Conservation (phyloP, 1,140 invertebrate species). For the Ceratoteleas bidentatus region DNA sequence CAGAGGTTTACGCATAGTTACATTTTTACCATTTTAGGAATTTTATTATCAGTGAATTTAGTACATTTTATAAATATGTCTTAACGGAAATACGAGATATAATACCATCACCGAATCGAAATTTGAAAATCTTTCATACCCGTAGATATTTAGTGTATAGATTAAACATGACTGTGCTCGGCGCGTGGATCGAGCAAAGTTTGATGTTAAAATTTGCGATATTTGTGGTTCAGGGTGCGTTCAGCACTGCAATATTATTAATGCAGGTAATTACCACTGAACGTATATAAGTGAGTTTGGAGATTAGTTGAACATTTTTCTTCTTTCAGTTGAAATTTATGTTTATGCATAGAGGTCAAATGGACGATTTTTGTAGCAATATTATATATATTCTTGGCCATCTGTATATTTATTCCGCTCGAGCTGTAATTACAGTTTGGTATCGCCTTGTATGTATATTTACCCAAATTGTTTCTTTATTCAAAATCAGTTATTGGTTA, state of each 20-base stretch:
- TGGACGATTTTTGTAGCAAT: not conserved
- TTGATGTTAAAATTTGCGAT: not conserved
- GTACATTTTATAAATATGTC: not conserved
- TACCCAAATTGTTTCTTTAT: too few relatives aligned
- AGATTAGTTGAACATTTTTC: not conserved
- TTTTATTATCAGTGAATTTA: not conserved
- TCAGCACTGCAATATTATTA: not conserved
- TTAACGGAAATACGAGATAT: not conserved
- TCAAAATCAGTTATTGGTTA: not conserved
- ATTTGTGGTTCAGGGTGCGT: not conserved
- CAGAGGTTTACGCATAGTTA: too few relatives aligned
- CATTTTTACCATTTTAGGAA: not conserved
- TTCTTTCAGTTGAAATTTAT: not conserved
- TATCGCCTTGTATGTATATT: not conserved
- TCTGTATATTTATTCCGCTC: not conserved
- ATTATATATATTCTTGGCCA: not conserved
- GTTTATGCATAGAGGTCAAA: not conserved
- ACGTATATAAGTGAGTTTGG: too few relatives aligned
- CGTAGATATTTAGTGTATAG: not conserved
- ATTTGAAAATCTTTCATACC: not conserved
- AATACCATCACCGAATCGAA: not conserved
- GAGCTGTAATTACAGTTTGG: not conserved
- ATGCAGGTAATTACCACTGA: not conserved
- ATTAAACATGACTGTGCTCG: not conserved
- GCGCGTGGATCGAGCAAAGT: not conserved